Evolutionary conservation across 2,888 invertebrate species (phyloP).

Genomic region (Neoscelio sp.): DNA sequence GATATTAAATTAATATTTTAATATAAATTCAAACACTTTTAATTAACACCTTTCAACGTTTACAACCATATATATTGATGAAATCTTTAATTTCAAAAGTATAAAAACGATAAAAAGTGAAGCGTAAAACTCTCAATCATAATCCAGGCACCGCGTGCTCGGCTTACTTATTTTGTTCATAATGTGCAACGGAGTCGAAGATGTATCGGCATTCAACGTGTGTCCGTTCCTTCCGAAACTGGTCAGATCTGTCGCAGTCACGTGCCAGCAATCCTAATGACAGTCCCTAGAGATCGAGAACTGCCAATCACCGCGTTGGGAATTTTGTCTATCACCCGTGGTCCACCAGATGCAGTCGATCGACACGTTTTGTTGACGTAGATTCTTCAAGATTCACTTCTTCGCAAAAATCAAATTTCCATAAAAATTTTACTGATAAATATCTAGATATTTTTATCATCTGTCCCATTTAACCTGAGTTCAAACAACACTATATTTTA

Average conservation of each 20-base stretch:
- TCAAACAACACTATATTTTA: too few relatives aligned
- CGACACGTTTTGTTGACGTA: slow-evolving; percentile 47
- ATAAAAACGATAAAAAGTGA: slow-evolving; percentile 22
- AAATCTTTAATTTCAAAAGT: slow-evolving; percentile 6
- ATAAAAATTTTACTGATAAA: slow-evolving; percentile 12
- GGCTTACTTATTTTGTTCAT: slow-evolving; percentile 57
- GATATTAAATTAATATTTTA: slow-evolving; percentile 10
- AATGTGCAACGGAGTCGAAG: slow-evolving; percentile 39
- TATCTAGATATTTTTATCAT: too few relatives aligned
- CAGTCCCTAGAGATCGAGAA: slow-evolving; percentile 73
- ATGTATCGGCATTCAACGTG: slow-evolving; percentile 72
- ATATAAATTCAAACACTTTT: slow-evolving; percentile 34
- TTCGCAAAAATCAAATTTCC: slow-evolving; percentile 9
- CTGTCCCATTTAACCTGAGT: too few relatives aligned
- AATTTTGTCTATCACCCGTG: slow-evolving; percentile 65
- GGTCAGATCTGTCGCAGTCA: slow-evolving; percentile 75
- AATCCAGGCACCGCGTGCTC: slow-evolving; percentile 51
- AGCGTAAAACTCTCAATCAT: slow-evolving; percentile 41
- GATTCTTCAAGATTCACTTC: slow-evolving; percentile 54
- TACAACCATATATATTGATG: slow-evolving; percentile 29
- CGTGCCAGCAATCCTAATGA: slow-evolving; percentile 75
- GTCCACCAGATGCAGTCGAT: slow-evolving; percentile 39
- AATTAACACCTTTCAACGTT: slow-evolving; percentile 33
- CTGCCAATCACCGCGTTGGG: slow-evolving; percentile 76
- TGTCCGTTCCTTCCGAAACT: slow-evolving; percentile 61